A percentile compares a stretch with the other conserved stretches of the same genome.
Conservation (phyloP, 2,888 invertebrate genomes). For the Acronicta leporina region DNA sequence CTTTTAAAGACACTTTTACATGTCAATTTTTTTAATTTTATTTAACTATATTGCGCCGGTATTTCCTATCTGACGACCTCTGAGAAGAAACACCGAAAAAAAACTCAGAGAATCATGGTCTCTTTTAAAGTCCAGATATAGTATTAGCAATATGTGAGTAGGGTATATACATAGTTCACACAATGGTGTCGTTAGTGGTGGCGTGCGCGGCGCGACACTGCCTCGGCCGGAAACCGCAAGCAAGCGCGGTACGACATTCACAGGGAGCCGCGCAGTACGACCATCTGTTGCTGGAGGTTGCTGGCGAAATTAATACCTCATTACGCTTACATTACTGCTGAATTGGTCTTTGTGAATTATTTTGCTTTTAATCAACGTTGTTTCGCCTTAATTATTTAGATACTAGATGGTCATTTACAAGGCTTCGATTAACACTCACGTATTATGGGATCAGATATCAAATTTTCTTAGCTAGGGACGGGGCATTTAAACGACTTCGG, state of each 20-base stretch:
- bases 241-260: constrained; percentile 15
- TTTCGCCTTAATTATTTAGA: background rate
- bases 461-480: no score
- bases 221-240: constrained; percentile 34
- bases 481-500: no score
- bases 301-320: constrained; percentile 17
- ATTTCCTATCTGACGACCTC: no score
- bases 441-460: no score
- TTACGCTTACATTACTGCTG: constrained; percentile 12
- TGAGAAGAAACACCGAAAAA: no score
- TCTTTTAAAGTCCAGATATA: no score
- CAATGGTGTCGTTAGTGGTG: constrained; percentile 31
- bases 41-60: no score
- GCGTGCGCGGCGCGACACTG: constrained; percentile 20
- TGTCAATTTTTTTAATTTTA: no score
- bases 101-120: no score
- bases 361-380: background rate
- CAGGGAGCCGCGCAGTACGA: constrained; percentile 12
- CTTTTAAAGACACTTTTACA: no score
- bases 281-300: constrained; percentile 41
- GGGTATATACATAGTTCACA: constrained; percentile 23
- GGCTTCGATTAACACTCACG: no score
- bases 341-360: constrained; percentile 3
- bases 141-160: no score
- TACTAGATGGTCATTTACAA: background rate